Percentiles rank a stretch among this genome's conserved stretches.
Evolutionary conservation across 2,113 vertebrate genomes (phyloP).

Genomic region (Menura novaehollandiae): DNA sequence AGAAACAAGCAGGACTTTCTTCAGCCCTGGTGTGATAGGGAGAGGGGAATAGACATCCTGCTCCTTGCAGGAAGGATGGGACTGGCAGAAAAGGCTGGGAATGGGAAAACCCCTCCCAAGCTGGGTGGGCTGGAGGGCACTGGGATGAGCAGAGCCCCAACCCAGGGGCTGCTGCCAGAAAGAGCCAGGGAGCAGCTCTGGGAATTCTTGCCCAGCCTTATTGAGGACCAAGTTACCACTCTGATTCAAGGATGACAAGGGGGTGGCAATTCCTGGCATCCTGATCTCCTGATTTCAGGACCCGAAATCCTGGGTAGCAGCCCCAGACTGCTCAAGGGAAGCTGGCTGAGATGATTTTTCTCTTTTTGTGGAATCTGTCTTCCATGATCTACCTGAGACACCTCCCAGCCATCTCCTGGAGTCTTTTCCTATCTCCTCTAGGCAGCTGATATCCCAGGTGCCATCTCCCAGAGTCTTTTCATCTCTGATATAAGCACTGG

Average conservation of each 20-base stretch:
- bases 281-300: background rate
- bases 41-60: background rate
- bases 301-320: background rate
- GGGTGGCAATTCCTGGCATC: background rate
- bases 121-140: background rate
- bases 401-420: background rate
- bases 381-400: background rate
- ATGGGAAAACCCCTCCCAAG: background rate
- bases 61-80: background rate
- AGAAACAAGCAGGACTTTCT: background rate
- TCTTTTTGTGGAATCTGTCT: background rate
- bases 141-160: background rate
- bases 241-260: background rate
- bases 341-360: background rate
- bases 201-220: background rate
- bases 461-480: background rate
- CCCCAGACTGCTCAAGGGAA: background rate
- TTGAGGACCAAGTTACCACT: rapidly evolving
- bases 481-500: background rate
- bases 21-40: rapidly evolving
- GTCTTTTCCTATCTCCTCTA: background rate
- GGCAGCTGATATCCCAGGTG: background rate
- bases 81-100: background rate
- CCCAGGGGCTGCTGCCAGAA: background rate
- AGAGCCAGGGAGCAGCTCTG: background rate